Base-by-base conservation (phyloP, 92 coral and sea anemone species). In the Paragorgia papillata region DNA sequence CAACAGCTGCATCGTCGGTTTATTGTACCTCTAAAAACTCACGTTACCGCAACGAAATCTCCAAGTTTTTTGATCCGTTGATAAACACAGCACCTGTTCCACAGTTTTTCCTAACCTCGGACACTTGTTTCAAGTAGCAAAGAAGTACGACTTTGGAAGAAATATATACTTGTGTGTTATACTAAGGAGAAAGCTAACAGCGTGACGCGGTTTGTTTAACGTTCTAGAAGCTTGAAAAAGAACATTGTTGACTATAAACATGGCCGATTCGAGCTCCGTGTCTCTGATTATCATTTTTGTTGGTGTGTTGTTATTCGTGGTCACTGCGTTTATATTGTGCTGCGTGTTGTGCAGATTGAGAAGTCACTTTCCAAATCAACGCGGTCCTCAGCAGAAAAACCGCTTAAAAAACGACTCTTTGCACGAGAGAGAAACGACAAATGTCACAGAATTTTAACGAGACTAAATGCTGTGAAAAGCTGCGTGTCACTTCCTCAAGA, bases 251-350 rank as follows among this genome's bases (percentile, higher is more conserved):
- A n/a, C n/a, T n/a, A n/a, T n/a, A n/a, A n/a, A 28, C 66, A 73
- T 76, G 85, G 66, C 78, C n/a, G 21, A 34, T 51, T 58, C 73
- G 19, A 69, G 57, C 8, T 94, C 98, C 4, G 83, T 94, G 21
- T 94, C 98, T 0, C 88, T 94, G 7, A 89, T 94, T 29, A 96
- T 94, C 18, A 94, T 94, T 29, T 94, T 94, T 57, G 92, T 94
- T 17, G 98, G 98, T 2, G 95, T 89, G 31, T 62, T 94, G 30
- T 85, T 94, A 17, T 94, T 94, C 73, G 89, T 91, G 15, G 97
- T 94, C 0, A 96, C 98, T 0, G 97, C 92, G 0, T 84, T 94
- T 37, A 90, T 94, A 27, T 80, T 94, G 9, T 94, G 98, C 44
- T 94, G 98, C 35, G 65, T 94, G 14, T 85, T 91, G 34, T 94